phyloP scores from a whole-genome alignment of 2,113 vertebrate genomes.

The Ameiurus melas region DNA sequence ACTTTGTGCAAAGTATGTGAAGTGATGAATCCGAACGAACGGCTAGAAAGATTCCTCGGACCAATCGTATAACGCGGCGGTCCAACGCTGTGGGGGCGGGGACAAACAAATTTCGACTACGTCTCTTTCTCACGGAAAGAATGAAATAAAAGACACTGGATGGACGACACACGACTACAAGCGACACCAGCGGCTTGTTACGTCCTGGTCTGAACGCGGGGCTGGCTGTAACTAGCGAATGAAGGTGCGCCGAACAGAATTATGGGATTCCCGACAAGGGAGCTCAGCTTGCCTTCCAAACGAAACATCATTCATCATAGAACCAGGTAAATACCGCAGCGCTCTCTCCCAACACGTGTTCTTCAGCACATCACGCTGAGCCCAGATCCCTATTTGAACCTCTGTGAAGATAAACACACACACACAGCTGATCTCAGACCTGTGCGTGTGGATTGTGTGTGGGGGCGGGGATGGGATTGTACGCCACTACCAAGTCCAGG shows the following conservation, averaged over 20 bases:
- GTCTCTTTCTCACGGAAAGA: background rate
- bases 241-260: background rate
- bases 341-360: background rate
- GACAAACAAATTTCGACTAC: too few relatives aligned
- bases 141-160: background rate
- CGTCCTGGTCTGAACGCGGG: too few relatives aligned
- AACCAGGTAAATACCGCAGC: background rate
- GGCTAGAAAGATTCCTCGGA: background rate
- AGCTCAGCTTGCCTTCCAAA: background rate
- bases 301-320: background rate
- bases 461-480: background rate
- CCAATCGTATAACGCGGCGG: too few relatives aligned
- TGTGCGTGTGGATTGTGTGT: background rate
- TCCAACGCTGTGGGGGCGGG: too few relatives aligned
- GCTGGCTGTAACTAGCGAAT: background rate
- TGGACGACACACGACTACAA: background rate
- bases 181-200: background rate
- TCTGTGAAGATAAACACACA: too few relatives aligned
- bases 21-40: background rate
- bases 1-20: background rate
- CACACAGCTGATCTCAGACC: conserved; percentile 2
- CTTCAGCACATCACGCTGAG: background rate
- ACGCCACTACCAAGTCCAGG: background rate
- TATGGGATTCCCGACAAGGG: background rate
- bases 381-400: background rate